Evolutionary conservation across 2,797 vertebrate genomes (phyloP).

Genomic region (Epinephelus coioides): DNA sequence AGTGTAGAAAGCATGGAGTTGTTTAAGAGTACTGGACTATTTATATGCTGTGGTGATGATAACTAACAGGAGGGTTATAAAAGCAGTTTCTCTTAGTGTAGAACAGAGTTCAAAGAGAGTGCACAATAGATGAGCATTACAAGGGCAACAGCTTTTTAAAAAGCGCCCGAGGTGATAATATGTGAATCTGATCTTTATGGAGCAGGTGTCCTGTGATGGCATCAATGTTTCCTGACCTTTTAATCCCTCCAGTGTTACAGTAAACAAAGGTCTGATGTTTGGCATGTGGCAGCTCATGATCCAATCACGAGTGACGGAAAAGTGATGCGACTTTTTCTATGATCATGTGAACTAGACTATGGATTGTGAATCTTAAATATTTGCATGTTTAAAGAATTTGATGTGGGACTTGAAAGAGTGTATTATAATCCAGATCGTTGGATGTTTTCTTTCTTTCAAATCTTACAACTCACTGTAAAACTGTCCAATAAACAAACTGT

Average conservation of each 20-base stretch:
- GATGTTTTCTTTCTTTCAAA: slow-evolving; percentile 1
- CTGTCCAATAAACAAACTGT: slow-evolving; percentile 20
- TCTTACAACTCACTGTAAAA: background rate
- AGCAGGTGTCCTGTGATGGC: background rate
- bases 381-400: background rate
- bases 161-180: background rate
- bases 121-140: background rate
- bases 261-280: background rate
- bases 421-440: background rate
- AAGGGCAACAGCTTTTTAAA: background rate
- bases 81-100: background rate
- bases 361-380: background rate
- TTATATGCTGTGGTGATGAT: slow-evolving; percentile 20
- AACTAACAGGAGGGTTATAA: slow-evolving; percentile 49
- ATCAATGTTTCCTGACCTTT: background rate
- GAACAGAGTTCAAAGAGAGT: background rate
- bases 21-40: slow-evolving; percentile 38
- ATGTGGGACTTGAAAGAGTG: background rate
- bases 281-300: background rate
- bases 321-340: background rate
- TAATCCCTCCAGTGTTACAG: background rate
- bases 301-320: background rate
- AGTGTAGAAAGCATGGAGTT: slow-evolving; percentile 18
- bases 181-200: background rate
- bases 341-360: background rate